Conservation (phyloP, 2,888 invertebrate genomes). For the Phalera bucephala region DNA sequence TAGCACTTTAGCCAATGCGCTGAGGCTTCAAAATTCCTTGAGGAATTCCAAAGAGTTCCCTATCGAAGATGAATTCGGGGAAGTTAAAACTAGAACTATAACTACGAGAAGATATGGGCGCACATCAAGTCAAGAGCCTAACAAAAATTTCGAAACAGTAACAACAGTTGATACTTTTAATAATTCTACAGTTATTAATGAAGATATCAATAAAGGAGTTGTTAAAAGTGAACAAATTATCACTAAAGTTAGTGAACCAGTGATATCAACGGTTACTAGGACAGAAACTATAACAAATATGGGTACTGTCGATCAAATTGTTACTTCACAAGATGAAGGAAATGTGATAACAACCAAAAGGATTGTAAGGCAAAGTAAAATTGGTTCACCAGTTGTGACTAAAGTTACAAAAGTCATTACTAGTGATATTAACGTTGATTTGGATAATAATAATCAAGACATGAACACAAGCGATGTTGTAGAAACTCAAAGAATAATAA, state of each 20-base stretch:
- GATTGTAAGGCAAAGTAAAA: slow-evolving; percentile 1
- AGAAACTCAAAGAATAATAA: no score
- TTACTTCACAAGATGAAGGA: no score
- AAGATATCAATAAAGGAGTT: slow-evolving; percentile 6
- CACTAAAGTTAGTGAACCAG: background rate
- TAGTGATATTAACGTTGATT: no score
- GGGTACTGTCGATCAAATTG: no score
- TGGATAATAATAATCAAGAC: no score
- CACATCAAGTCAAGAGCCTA: background rate
- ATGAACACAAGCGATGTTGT: no score
- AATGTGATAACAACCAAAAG: slow-evolving; percentile 5
- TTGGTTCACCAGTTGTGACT: background rate
- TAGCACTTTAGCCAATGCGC: background rate
- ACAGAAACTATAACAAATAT: background rate
- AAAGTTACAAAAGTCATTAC: background rate
- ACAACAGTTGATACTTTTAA: slow-evolving; percentile 4
- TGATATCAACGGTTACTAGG: background rate
- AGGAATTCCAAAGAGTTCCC: background rate
- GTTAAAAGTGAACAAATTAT: slow-evolving; percentile 4
- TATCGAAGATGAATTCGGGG: background rate
- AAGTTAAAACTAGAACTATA: background rate
- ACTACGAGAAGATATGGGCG: background rate
- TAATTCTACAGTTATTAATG: background rate
- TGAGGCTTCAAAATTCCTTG: background rate
- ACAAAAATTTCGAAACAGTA: slow-evolving; percentile 1